A percentile compares a stretch with the other conserved stretches of the same genome.
Conservation (phyloP, 2,797 vertebrate genomes). For the Calcarius lapponicus region DNA sequence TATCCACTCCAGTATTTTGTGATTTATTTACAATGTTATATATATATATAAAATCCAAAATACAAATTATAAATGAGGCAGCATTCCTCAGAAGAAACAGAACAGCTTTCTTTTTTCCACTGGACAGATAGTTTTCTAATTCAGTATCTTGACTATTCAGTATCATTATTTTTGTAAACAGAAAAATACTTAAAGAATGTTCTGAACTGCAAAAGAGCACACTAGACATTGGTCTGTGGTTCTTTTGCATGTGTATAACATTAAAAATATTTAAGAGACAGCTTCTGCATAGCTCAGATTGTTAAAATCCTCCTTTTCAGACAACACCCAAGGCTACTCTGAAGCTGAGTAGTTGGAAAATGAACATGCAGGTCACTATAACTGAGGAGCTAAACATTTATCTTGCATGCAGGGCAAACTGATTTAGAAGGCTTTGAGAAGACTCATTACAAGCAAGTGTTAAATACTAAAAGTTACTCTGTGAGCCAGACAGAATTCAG, state of each 20-base stretch:
- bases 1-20: neutral
- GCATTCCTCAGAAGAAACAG: neutral
- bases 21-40: neutral
- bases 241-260: neutral
- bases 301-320: neutral
- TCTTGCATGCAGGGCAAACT: neutral
- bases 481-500: neutral
- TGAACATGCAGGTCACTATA: neutral
- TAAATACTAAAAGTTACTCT: neutral
- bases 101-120: neutral
- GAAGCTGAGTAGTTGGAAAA: neutral
- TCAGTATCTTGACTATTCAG: neutral
- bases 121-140: neutral
- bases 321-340: neutral
- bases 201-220: neutral
- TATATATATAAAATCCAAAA: neutral
- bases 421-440: neutral
- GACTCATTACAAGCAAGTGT: neutral
- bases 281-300: constrained; percentile 7
- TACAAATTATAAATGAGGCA: neutral
- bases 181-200: neutral
- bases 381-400: neutral
- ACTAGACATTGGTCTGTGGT: neutral
- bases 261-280: neutral
- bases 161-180: neutral